Evolutionary conservation across 2,113 vertebrate species (phyloP).

Genomic region (Chaenocephalus aceratus): DNA sequence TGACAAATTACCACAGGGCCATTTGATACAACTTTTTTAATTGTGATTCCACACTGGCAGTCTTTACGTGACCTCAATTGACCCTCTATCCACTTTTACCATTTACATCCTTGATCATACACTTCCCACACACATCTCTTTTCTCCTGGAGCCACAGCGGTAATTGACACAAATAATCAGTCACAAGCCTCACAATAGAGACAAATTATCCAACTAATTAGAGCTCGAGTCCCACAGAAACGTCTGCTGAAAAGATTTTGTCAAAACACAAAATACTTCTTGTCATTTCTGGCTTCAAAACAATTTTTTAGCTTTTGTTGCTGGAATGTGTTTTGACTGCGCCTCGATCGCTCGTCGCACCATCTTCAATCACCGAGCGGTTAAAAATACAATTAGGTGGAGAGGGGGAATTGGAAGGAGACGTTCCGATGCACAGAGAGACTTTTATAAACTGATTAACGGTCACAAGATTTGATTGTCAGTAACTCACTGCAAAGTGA

Average conservation of each 20-base stretch:
- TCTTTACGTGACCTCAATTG: no score
- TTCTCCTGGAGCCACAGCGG: neutral
- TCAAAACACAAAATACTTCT: constrained; percentile 34
- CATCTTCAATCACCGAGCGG: constrained; percentile 20
- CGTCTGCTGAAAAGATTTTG: constrained; percentile 35
- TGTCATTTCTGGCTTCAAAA: constrained; percentile 34
- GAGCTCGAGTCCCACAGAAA: constrained; percentile 34
- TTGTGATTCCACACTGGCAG: neutral
- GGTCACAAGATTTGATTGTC: constrained; percentile 9
- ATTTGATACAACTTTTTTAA: no score
- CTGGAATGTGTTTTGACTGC: constrained; percentile 8
- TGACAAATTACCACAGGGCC: no score
- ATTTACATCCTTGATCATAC: neutral
- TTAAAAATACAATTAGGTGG: constrained; percentile 29
- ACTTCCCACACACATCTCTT: neutral
- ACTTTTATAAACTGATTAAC: constrained; percentile 36
- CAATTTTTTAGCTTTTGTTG: constrained; percentile 11
- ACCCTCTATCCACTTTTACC: neutral
- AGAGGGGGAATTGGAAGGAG: neutral
- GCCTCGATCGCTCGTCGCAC: neutral
- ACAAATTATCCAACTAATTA: constrained; percentile 45
- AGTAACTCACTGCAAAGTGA: constrained; percentile 24
- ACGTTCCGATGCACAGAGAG: constrained; percentile 9
- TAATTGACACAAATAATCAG: constrained; percentile 21
- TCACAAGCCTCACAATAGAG: constrained; percentile 17